Percentiles rank a stretch among this genome's conserved stretches.
These are phyloP conservation scores for Alexandromys fortis DNA, from an alignment of 2,113 vertebrate genomes.

Conservation along the genomic window DNA sequence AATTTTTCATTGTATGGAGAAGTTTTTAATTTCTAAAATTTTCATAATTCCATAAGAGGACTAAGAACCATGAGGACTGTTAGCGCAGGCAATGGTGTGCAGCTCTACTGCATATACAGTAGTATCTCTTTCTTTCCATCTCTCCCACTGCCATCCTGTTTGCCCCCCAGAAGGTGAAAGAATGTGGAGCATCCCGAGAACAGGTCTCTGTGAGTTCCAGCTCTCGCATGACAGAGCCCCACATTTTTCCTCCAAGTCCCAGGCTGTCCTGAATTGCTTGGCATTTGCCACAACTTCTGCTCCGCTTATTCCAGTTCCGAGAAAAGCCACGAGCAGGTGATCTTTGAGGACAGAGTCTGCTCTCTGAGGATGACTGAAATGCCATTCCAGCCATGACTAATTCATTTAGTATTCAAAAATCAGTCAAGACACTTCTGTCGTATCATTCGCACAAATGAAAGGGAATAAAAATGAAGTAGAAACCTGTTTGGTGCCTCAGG, in stretches of 20 bases:
- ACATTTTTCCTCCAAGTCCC: background rate
- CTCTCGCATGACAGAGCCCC: background rate
- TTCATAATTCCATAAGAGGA: too few relatives aligned
- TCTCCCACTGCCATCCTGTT: background rate
- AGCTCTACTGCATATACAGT: too few relatives aligned
- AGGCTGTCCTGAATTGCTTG: background rate
- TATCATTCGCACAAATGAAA: slow-evolving; percentile 84
- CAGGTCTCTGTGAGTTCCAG: too few relatives aligned
- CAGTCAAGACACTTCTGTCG: slow-evolving; percentile 82
- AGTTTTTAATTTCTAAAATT: too few relatives aligned
- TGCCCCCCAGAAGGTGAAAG: background rate
- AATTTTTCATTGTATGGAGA: too few relatives aligned
- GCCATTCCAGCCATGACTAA: slow-evolving; percentile 83
- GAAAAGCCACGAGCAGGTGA: slow-evolving; percentile 65
- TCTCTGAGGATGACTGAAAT: slow-evolving; percentile 79
- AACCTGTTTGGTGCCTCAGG: slow-evolving; percentile 85
- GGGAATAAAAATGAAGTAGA: slow-evolving; percentile 80
- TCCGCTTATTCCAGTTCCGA: slow-evolving; percentile 26
- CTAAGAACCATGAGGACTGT: too few relatives aligned
- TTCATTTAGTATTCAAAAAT: slow-evolving; percentile 87
- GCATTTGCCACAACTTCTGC: background rate
- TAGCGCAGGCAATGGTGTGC: too few relatives aligned
- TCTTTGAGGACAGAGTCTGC: slow-evolving; percentile 65
- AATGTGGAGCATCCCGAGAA: background rate
- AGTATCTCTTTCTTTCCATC: background rate